These are phyloP conservation scores for Neomonachus schauinslandi DNA, from an alignment of 2,113 vertebrate species.

Conservation along the genomic window DNA sequence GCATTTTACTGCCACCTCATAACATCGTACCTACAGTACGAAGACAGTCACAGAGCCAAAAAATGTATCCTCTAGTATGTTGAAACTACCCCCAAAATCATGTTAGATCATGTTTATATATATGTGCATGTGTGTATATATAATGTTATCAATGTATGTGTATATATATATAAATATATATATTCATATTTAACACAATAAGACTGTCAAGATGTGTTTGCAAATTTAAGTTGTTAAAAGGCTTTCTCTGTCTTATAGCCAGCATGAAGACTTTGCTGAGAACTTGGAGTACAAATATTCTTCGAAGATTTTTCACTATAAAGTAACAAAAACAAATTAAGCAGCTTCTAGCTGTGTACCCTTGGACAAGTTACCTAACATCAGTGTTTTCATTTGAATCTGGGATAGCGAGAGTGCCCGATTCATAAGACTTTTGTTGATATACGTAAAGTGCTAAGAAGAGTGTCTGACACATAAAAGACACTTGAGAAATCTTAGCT, in stretches of 20 bases:
- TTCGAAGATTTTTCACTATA: not conserved
- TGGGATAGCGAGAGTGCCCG: not conserved
- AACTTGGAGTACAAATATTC: not conserved
- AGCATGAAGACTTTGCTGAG: conserved; percentile 13
- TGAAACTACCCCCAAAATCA: not conserved
- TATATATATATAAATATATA: not conserved
- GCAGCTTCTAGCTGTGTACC: not conserved
- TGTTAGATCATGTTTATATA: not conserved
- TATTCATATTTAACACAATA: not conserved
- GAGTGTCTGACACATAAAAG: conserved; percentile 33
- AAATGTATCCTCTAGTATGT: not conserved
- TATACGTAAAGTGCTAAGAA: not conserved
- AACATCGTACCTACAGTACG: not conserved
- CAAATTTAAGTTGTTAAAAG: conserved; percentile 42
- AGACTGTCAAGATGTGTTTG: not conserved
- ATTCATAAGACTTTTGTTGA: not conserved
- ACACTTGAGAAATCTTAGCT: not conserved
- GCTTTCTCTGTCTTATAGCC: not conserved
- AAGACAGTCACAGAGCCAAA: not conserved
- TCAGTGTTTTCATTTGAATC: conserved; percentile 21
- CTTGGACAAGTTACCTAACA: not conserved
- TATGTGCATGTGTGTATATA: not conserved
- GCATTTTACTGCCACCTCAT: not conserved
- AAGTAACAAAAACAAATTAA: conserved; percentile 52
- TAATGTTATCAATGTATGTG: not conserved